Conservation (phyloP, 2,888 invertebrate genomes). For the Danaus chrysippus region DNA sequence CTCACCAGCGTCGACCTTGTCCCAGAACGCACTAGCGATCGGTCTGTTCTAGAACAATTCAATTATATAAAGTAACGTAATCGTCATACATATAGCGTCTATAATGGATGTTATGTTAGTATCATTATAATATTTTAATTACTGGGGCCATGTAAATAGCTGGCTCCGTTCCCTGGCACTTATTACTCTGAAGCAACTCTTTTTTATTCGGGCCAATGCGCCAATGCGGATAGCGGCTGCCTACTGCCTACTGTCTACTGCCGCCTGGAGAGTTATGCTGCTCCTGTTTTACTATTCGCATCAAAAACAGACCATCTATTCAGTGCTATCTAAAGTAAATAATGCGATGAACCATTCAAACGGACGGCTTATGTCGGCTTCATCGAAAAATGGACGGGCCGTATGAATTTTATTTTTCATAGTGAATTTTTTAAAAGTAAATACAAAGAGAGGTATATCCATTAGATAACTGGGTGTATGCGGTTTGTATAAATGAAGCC, state of each 20-base stretch:
- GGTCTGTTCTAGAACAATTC: slow-evolving; percentile 6
- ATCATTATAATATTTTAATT: slow-evolving; percentile 4
- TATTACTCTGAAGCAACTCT: slow-evolving; percentile 1
- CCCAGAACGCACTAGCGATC: neutral
- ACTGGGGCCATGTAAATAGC: neutral
- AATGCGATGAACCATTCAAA: no score
- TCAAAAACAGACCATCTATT: no score
- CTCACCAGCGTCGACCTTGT: neutral
- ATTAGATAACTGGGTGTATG: no score
- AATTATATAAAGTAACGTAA: neutral
- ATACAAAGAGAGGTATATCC: no score
- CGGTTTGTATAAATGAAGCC: no score
- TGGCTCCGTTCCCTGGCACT: slow-evolving; percentile 2
- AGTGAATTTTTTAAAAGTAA: no score
- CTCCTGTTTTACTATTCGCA: no score
- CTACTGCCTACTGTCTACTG: neutral
- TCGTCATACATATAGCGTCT: no score
- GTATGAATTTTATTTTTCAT: slow-evolving; percentile 12
- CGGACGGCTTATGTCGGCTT: neutral
- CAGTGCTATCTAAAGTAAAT: no score
- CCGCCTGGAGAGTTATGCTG: no score
- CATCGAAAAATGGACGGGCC: neutral
- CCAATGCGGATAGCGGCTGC: neutral
- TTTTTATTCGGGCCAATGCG: neutral
- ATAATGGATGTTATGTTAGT: no score